These are phyloP conservation scores for Phymanthus crucifer DNA, from an alignment of 92 coral and sea anemone species.

Conservation along the genomic window DNA sequence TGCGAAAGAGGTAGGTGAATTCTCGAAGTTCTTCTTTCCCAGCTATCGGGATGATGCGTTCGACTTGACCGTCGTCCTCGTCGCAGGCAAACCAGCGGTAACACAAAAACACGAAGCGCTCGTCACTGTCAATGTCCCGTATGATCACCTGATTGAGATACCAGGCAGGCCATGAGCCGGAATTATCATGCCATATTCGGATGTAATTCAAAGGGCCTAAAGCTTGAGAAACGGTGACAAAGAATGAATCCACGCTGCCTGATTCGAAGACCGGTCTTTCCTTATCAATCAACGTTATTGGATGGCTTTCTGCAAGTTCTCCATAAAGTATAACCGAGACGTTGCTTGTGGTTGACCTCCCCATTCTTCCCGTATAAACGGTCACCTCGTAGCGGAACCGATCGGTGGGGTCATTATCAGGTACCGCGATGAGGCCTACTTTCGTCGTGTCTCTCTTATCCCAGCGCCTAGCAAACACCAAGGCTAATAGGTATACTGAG, in stretches of 20 bases:
- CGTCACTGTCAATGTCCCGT: slow-evolving; percentile 80
- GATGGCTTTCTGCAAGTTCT: slow-evolving; percentile 74
- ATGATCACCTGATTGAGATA: slow-evolving; percentile 78
- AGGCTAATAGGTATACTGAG: slow-evolving; percentile 68
- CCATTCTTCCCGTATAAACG: slow-evolving; percentile 81
- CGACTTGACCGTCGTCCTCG: slow-evolving; percentile 98
- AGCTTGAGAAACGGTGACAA: slow-evolving; percentile 75
- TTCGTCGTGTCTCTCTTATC: slow-evolving; percentile 67
- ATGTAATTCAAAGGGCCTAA: slow-evolving; percentile 83
- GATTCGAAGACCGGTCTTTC: slow-evolving; percentile 61
- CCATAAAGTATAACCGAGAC: slow-evolving; percentile 81
- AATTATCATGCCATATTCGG: slow-evolving; percentile 95
- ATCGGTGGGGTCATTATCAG: slow-evolving; percentile 74
- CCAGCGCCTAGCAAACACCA: slow-evolving; percentile 85
- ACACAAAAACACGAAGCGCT: slow-evolving; percentile 82
- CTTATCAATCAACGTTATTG: slow-evolving; percentile 66
- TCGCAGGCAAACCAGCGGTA: slow-evolving; percentile 98
- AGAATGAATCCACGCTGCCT: slow-evolving; percentile 83
- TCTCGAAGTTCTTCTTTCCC: slow-evolving; percentile 92
- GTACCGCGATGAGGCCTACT: slow-evolving; percentile 70
- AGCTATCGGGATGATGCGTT: slow-evolving; percentile 84
- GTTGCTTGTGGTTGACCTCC: slow-evolving; percentile 79
- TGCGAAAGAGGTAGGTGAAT: slow-evolving; percentile 82
- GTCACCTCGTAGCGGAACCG: slow-evolving; percentile 85
- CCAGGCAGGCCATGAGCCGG: slow-evolving; percentile 87